Evolutionary conservation across 2,888 invertebrate genomes (phyloP).

Genomic region (Sthenelais limicola): DNA sequence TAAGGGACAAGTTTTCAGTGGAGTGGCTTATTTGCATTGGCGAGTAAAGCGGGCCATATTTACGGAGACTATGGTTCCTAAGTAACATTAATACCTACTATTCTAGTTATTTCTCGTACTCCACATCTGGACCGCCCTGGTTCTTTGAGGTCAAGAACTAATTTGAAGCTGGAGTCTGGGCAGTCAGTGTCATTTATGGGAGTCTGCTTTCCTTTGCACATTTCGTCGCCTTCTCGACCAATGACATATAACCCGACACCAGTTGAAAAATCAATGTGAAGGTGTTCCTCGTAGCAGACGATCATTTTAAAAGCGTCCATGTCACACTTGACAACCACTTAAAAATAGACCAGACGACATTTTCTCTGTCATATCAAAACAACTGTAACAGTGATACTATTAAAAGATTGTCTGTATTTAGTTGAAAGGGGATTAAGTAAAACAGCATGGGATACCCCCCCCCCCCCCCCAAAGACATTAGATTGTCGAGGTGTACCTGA

Average conservation of each 20-base stretch:
- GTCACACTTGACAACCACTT: conserved; percentile 3
- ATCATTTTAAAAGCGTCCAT: conserved; percentile 1
- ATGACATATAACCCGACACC: not conserved
- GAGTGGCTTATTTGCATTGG: no score
- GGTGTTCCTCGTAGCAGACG: not conserved
- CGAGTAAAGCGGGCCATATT: no score
- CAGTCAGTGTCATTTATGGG: not conserved
- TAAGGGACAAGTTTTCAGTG: no score
- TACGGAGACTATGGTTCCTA: no score
- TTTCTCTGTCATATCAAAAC: no score
- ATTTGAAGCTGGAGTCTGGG: not conserved
- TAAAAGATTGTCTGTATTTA: no score
- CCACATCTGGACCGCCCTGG: not conserved
- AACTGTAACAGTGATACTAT: no score
- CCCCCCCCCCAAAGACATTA: no score
- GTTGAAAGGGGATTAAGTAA: no score
- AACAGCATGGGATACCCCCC: no score
- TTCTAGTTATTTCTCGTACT: not conserved
- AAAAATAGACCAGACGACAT: no score
- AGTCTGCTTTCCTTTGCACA: not conserved
- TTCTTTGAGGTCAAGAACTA: not conserved
- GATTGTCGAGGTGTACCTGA: no score
- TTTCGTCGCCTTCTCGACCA: not conserved
- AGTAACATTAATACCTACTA: not conserved
- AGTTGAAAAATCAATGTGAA: not conserved